A percentile compares a stretch with the other conserved stretches of the same genome.
Conservation (phyloP, 2,113 vertebrate species). For the Phaetusa simplex region DNA sequence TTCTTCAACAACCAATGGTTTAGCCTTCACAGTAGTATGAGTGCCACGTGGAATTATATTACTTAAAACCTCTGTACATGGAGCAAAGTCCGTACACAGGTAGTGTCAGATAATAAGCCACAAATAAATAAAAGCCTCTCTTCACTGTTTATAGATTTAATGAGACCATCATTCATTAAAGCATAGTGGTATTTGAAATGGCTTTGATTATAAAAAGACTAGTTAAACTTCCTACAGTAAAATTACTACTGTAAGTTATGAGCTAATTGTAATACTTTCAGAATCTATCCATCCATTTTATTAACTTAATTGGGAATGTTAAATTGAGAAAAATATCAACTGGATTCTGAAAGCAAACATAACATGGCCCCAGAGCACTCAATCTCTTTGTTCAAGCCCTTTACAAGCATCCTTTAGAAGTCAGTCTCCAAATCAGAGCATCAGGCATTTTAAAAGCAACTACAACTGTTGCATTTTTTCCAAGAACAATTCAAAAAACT, state of each 20-base stretch:
- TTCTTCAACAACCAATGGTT: neutral
- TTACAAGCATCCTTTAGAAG: neutral
- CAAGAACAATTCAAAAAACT: neutral
- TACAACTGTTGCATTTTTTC: neutral
- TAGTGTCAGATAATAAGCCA: neutral
- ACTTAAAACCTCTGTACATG: neutral
- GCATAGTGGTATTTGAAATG: neutral
- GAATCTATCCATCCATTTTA: neutral
- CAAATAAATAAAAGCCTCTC: neutral
- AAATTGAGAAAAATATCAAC: neutral
- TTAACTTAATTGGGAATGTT: neutral
- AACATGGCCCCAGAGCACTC: neutral
- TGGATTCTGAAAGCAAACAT: neutral
- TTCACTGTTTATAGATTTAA: neutral
- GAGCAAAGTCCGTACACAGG: neutral
- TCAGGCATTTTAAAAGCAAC: neutral
- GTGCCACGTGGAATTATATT: accelerated
- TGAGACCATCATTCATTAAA: neutral
- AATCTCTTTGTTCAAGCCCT: neutral
- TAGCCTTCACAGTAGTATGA: neutral
- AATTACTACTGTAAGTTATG: neutral
- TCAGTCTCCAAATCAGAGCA: neutral
- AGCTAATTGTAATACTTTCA: neutral
- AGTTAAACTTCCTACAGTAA: neutral
- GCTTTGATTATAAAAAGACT: neutral